Base-by-base conservation (phyloP, 2,888 invertebrate species). In the Lasioglossum oenotherae region DNA sequence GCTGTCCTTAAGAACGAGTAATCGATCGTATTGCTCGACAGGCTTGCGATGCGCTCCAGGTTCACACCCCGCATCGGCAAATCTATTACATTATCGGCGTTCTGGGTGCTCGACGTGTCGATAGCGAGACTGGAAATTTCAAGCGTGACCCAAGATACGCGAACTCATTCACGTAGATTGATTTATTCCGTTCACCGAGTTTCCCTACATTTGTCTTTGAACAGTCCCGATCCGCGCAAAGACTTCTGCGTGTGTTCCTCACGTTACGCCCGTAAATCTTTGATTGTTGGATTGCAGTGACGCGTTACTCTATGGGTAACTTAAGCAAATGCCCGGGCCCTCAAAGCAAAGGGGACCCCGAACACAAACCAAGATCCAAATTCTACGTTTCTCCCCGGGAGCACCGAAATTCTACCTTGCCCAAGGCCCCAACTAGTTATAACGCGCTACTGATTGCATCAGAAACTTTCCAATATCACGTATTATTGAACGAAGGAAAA, bases 71-170 rank as follows among this genome's bases (percentile, higher is more conserved):
- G 75, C 46, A 64, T 86, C 81, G 78, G 80, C 78, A 76, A 76
- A 84, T 84, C 75, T 81, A 78, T 86, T 81, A 57, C 78, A 84
- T 84, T 84, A 78, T 80, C 81, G 78, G 67, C 41, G 74, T 64
- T 78, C 75, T 23, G 74, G 84, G 80, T 64, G 44, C 53, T 74
- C 75, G 67, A 73, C 76, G 81, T 78, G 84, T 84, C 84, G 78
- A 81, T 84, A 76, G 75, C 74, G 80, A 53, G 41, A 46, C 78
- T 78, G 73, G 81, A 84, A 86, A 81, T 86, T 84, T 86, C 75
- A 14, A 86, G 64, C 85, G 64, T 60, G 72, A 81, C 78, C 64
- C 38, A 31, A 41, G 84, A 78, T 74, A 46, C 84, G 44, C 57
- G 74, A 49, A 74, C 71, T 41, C 57, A 23, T 77, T 73, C 76